Conservation (phyloP, 2,113 vertebrate species). For the Calyptommatus sinebrachiatus region DNA sequence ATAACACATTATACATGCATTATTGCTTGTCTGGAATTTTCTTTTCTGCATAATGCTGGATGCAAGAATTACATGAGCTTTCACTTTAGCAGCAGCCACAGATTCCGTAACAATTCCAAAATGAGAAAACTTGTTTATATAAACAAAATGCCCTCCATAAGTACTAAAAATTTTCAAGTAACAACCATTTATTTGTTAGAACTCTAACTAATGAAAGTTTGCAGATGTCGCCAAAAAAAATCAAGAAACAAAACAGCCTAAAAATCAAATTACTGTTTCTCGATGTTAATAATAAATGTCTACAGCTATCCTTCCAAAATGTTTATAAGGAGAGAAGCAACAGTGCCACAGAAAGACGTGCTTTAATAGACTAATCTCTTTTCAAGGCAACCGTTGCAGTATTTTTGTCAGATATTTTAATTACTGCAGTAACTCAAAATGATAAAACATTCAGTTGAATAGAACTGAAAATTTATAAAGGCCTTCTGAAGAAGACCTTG, state of each 20-base stretch:
- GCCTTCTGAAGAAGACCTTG: conserved; percentile 27
- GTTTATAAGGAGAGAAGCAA: conserved; percentile 46
- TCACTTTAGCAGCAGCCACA: neutral
- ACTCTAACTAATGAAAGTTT: conserved; percentile 23
- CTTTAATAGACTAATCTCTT: conserved; percentile 59
- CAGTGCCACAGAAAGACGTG: conserved; percentile 48
- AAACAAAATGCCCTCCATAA: neutral
- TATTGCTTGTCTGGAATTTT: neutral
- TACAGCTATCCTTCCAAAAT: conserved; percentile 49
- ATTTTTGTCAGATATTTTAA: conserved; percentile 58
- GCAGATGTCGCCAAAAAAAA: conserved; percentile 41
- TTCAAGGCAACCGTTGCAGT: conserved; percentile 53
- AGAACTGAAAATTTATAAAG: neutral
- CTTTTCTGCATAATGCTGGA: neutral
- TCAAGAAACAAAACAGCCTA: conserved; percentile 24
- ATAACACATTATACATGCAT: neutral
- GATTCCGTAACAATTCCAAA: neutral
- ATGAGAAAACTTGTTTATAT: neutral
- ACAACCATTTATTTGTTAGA: conserved; percentile 26
- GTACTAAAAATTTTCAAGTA: neutral
- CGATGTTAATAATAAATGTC: conserved; percentile 46
- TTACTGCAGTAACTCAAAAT: conserved; percentile 59
- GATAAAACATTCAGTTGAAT: conserved; percentile 34
- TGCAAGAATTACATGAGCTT: too few species aligned
- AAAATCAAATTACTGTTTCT: neutral